Conservation (phyloP, 2,888 invertebrate species). For the Cecidostiba fungosa region DNA sequence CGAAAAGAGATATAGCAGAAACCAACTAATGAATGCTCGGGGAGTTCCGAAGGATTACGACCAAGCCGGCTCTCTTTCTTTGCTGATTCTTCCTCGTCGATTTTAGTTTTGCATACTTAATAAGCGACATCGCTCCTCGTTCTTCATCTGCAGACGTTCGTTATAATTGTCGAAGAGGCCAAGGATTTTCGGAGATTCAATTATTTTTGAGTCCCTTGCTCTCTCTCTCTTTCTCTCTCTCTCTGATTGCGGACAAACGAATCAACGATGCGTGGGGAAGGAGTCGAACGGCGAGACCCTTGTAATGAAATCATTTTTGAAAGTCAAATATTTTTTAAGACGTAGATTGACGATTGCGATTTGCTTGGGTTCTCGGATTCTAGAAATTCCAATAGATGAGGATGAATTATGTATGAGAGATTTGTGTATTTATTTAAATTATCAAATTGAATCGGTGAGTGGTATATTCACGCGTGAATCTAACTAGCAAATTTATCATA, state of each 20-base stretch:
- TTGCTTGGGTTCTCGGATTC: background rate
- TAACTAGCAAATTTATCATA: background rate
- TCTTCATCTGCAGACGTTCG: background rate
- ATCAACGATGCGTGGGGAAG: background rate
- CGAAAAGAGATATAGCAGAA: background rate
- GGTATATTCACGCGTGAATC: background rate
- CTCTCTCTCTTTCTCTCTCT: no score
- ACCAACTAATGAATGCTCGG: conserved; percentile 40
- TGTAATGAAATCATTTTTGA: conserved; percentile 41
- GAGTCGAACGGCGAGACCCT: conserved; percentile 8
- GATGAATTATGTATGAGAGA: background rate
- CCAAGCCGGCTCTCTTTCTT: background rate
- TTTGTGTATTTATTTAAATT: background rate
- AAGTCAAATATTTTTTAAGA: conserved; percentile 36
- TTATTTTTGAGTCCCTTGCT: conserved; percentile 25
- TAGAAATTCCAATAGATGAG: background rate
- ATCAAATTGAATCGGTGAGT: background rate
- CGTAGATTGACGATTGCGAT: background rate
- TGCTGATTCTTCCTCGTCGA: background rate
- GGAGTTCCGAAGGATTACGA: conserved; percentile 27
- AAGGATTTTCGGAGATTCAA: conserved; percentile 26
- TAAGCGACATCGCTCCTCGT: background rate
- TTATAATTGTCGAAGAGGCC: background rate
- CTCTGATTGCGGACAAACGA: conserved; percentile 54
- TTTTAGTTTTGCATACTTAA: conserved; percentile 13